A percentile compares a stretch with the other conserved stretches of the same genome.
phyloP scores from a whole-genome alignment of 1,140 invertebrate genomes.

The Ceratoteleas bidentatus region DNA sequence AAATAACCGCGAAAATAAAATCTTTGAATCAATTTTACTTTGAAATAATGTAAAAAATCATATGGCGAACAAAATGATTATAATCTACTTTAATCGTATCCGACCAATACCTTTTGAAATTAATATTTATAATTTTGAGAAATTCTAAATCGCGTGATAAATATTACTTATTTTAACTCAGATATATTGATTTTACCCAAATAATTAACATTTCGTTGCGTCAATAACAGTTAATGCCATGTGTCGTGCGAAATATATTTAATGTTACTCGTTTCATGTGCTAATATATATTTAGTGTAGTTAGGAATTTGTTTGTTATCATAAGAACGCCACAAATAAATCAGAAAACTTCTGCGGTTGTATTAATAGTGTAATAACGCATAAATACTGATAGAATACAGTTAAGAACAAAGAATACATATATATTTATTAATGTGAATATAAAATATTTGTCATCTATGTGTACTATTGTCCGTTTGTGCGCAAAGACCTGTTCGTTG shows the following conservation, averaged over 20 bases:
- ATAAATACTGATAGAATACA: conserved; percentile 20
- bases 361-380: conserved; percentile 35
- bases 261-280: conserved; percentile 14
- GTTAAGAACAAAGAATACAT: conserved; percentile 27
- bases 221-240: too few species aligned
- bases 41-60: too few species aligned
- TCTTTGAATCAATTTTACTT: too few species aligned
- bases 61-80: too few species aligned
- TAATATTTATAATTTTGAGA: too few species aligned
- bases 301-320: not conserved
- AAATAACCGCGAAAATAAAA: too few species aligned
- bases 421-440: conserved; percentile 52
- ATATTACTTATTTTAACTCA: too few species aligned
- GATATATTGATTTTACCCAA: too few species aligned
- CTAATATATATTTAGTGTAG: not conserved
- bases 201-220: too few species aligned
- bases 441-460: conserved; percentile 47
- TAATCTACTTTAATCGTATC: too few species aligned
- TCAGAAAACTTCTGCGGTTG: conserved; percentile 23
- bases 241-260: conserved; percentile 4
- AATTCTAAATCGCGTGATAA: too few species aligned
- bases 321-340: conserved; percentile 11
- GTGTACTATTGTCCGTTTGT: conserved; percentile 47
- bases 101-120: too few species aligned
- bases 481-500: conserved; percentile 67